phyloP scores from a whole-genome alignment of 2,113 vertebrate species.

The Spermophilus dauricus region DNA sequence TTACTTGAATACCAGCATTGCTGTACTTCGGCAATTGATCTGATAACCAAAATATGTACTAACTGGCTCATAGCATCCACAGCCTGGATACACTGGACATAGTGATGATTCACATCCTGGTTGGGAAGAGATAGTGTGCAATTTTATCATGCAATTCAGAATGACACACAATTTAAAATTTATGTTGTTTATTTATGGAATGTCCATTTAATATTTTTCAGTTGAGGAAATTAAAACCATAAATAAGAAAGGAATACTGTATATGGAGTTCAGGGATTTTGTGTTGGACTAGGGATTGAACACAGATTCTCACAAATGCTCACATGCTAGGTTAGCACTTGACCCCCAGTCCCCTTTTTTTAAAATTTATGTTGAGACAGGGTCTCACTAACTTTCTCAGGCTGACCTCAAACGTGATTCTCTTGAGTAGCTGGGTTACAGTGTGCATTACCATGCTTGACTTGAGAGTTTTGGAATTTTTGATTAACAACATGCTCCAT shows the following conservation, averaged over 20 bases:
- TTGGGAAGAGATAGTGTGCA: fast-evolving
- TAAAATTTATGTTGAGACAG: not conserved
- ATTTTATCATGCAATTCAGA: not conserved
- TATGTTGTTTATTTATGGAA: not conserved
- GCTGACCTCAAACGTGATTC: not conserved
- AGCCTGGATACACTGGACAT: too few relatives aligned
- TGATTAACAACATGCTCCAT: not conserved
- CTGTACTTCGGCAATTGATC: too few relatives aligned
- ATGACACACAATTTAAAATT: not conserved
- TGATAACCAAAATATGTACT: not conserved
- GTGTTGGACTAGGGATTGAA: not conserved
- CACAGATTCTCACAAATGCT: not conserved
- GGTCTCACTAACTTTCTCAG: not conserved
- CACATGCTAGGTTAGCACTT: not conserved
- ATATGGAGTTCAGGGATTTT: not conserved
- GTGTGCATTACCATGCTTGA: not conserved
- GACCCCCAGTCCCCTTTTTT: not conserved
- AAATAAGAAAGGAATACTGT: not conserved
- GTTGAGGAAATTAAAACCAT: not conserved
- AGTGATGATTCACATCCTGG: not conserved
- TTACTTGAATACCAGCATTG: too few relatives aligned
- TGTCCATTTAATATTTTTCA: not conserved
- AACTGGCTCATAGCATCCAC: not conserved
- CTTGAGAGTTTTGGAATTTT: too few relatives aligned
- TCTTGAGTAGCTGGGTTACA: not conserved